These are phyloP conservation scores for Centropristis striata DNA, from an alignment of 2,113 vertebrate genomes.

Conservation along the genomic window DNA sequence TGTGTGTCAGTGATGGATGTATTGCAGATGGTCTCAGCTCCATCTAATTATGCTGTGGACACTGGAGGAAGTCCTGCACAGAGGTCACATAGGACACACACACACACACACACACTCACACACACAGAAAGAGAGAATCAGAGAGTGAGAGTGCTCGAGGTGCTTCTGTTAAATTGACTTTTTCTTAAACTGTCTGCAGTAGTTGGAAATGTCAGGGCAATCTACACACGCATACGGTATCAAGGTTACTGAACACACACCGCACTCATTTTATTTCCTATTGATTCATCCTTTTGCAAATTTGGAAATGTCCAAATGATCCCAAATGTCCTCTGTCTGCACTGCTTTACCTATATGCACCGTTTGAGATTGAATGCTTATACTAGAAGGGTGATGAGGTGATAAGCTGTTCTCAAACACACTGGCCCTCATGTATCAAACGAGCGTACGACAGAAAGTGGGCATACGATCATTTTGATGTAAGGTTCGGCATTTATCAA, in stretches of 20 bases:
- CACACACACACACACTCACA: slow-evolving; percentile 23
- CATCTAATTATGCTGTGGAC: slow-evolving; percentile 80
- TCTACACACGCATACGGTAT: slow-evolving; percentile 14
- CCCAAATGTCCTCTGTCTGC: neutral
- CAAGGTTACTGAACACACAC: slow-evolving; percentile 34
- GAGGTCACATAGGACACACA: slow-evolving; percentile 71
- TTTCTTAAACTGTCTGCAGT: slow-evolving; percentile 47
- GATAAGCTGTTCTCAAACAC: too few species aligned
- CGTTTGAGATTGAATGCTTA: too few species aligned
- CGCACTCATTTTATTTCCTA: neutral
- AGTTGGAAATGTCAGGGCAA: slow-evolving; percentile 45
- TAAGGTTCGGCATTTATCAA: too few species aligned
- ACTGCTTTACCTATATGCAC: too few species aligned
- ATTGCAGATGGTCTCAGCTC: slow-evolving; percentile 79
- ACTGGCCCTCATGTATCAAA: too few species aligned
- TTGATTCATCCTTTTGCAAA: slow-evolving; percentile 12
- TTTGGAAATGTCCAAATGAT: neutral
- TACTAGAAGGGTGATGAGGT: too few species aligned
- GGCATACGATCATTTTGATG: too few species aligned
- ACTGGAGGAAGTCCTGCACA: slow-evolving; percentile 71
- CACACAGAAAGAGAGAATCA: slow-evolving; percentile 20
- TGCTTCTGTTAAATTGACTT: slow-evolving; percentile 55
- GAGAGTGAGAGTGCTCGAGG: slow-evolving; percentile 22
- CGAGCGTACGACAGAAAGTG: too few species aligned
- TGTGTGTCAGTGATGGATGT: slow-evolving; percentile 79